Evolutionary conservation across 1,140 invertebrate genomes (phyloP), one percentile per base, ranked within the genome.

Genomic region (Oscheius sp.): DNA sequence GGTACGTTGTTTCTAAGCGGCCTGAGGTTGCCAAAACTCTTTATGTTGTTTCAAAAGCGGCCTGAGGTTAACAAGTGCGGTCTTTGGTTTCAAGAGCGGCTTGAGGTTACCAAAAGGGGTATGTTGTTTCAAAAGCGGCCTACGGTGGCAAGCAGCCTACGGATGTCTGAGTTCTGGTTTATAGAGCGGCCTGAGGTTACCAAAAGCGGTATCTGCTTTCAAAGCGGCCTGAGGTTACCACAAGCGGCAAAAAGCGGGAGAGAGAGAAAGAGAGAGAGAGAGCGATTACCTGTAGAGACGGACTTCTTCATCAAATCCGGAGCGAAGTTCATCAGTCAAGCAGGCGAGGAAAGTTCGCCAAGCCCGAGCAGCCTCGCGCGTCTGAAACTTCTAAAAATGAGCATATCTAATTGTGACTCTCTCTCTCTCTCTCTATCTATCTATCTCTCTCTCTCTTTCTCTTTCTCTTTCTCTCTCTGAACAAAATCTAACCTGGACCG

Each of bases 401-500:
- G 62, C 42, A 59, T 20, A 59, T 26, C 28, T 59, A 29, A 59
- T 59, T 29, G 26, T 59, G 28, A 18, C 55, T 59, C 26, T 26
- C 26, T n/a, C n/a, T n/a, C n/a, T n/a, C n/a, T n/a, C n/a, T n/a
- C n/a, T n/a, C n/a, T n/a, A n/a, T n/a, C n/a, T n/a, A n/a, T n/a
- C n/a, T n/a, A n/a, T n/a, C n/a, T n/a, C n/a, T n/a, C n/a, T n/a
- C n/a, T n/a, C n/a, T n/a, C 45, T 7, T 61, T 36, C 45, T 70
- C 62, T 26, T 20, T 20, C 29, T 36, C 46, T 13, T 69, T 61
- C 13, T 61, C 20, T 55, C 20, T 10, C 10, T 20, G n/a, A 29
- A 46, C 13, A 58, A 2, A 49, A 63, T n/a, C 62, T 79, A n/a
- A 80, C 79, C 65, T 81, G 72, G 23, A 84, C 77, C 15, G 65